phyloP scores from a whole-genome alignment of 1,140 invertebrate species.

The Teleopsis dalmanni region DNA sequence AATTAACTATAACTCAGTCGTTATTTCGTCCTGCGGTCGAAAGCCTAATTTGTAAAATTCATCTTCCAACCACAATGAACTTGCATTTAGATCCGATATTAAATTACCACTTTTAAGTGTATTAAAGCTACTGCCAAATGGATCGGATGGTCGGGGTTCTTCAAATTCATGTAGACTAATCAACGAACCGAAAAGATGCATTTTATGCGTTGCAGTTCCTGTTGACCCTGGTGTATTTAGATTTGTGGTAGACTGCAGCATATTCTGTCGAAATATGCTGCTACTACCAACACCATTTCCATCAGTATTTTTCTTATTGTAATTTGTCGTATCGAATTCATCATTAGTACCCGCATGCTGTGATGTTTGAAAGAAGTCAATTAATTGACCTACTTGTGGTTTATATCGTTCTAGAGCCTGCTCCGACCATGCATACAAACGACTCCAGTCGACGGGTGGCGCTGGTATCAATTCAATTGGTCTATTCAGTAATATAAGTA shows the following conservation, averaged over 20 bases:
- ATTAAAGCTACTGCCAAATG: conserved; percentile 52
- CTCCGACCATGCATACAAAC: conserved; percentile 61
- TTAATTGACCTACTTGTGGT: conserved; percentile 58
- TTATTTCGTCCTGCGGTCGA: conserved; percentile 65
- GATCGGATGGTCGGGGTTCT: conserved; percentile 37
- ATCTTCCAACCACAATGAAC: conserved; percentile 55
- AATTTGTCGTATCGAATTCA: conserved; percentile 16
- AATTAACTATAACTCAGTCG: conserved; percentile 55
- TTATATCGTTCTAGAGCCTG: conserved; percentile 60
- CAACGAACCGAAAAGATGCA: conserved; percentile 45
- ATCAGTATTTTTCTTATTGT: conserved; percentile 13
- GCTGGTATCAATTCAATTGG: conserved; percentile 54
- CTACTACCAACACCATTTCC: neutral
- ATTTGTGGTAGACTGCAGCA: neutral
- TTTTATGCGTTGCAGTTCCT: conserved; percentile 28
- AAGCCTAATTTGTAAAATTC: conserved; percentile 64
- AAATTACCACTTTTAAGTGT: conserved; percentile 45
- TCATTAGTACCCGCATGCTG: conserved; percentile 16
- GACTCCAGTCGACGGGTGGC: conserved; percentile 62
- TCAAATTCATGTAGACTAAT: conserved; percentile 47
- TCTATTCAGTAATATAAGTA: conserved; percentile 59
- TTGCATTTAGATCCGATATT: conserved; percentile 52
- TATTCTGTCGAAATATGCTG: neutral
- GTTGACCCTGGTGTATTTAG: too few species aligned
- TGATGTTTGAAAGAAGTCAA: conserved; percentile 53